These are phyloP conservation scores for Telenomus remus DNA, from an alignment of 1,140 invertebrate species.

Conservation along the genomic window DNA sequence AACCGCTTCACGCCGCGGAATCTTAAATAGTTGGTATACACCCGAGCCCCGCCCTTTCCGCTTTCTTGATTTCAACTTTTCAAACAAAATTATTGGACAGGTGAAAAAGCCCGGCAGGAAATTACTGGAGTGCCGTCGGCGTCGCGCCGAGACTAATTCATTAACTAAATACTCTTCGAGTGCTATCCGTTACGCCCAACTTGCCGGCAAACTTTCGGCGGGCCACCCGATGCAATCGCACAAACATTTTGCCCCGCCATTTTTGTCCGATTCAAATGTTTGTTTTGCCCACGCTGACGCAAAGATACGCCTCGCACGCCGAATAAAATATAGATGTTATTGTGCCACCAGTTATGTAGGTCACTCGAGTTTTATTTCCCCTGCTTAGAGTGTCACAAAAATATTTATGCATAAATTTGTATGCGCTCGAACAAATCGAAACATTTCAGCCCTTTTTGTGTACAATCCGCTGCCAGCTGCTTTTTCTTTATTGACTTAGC, in stretches of 20 bases:
- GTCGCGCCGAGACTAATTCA: slow-evolving; percentile 51
- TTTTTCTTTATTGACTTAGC: not conserved
- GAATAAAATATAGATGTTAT: slow-evolving; percentile 35
- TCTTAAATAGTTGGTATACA: slow-evolving; percentile 20
- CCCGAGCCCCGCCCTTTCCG: slow-evolving; percentile 12
- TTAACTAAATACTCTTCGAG: slow-evolving; percentile 54
- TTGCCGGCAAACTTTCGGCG: slow-evolving; percentile 17
- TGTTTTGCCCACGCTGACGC: slow-evolving; percentile 16
- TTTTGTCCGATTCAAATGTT: slow-evolving; percentile 29
- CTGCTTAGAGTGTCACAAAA: slow-evolving; percentile 10
- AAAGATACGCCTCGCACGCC: slow-evolving; percentile 2
- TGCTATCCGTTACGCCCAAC: slow-evolving; percentile 33
- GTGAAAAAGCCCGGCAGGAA: slow-evolving; percentile 46
- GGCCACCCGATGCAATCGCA: slow-evolving; percentile 1
- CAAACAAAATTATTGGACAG: slow-evolving; percentile 51
- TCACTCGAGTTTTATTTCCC: slow-evolving; percentile 19
- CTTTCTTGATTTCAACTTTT: slow-evolving; percentile 49
- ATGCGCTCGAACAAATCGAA: not conserved
- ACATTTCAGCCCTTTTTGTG: not conserved
- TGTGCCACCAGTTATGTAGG: slow-evolving; percentile 27
- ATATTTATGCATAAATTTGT: slow-evolving; percentile 25
- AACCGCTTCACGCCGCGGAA: slow-evolving; percentile 18
- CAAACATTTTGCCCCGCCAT: slow-evolving; percentile 22
- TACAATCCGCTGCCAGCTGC: not conserved
- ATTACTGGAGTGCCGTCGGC: slow-evolving; percentile 48